These are phyloP conservation scores for Prionailurus bengalensis DNA, from an alignment of 2,113 vertebrate species.

Conservation along the genomic window DNA sequence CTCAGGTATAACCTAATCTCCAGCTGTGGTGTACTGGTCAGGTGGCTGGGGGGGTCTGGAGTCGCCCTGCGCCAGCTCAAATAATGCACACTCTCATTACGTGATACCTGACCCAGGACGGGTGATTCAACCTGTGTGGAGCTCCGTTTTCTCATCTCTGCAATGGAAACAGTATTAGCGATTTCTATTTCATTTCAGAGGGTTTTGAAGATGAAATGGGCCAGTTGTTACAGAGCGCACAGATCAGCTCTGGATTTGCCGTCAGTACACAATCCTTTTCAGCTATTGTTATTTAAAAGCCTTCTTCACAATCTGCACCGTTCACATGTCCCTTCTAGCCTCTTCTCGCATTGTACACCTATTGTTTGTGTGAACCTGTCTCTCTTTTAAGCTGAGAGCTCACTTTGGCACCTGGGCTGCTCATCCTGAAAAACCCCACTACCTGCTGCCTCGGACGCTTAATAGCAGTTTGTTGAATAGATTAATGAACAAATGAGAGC, in stretches of 20 bases:
- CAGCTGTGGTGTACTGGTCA: not conserved
- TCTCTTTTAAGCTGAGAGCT: not conserved
- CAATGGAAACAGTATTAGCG: not conserved
- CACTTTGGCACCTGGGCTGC: not conserved
- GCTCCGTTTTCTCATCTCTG: not conserved
- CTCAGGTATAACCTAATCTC: not conserved
- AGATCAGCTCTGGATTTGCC: not conserved
- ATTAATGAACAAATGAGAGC: not conserved
- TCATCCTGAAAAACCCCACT: not conserved
- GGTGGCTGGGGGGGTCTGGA: not conserved
- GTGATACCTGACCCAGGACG: not conserved
- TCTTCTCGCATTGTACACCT: not conserved
- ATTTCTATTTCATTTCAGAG: not conserved
- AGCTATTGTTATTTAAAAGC: not conserved
- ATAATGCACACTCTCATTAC: not conserved
- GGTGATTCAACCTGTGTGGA: not conserved
- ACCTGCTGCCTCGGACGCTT: not conserved
- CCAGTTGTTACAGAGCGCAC: not conserved
- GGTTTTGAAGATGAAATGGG: not conserved
- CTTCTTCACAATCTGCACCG: not conserved
- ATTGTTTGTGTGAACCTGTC: not conserved
- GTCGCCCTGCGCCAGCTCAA: not conserved
- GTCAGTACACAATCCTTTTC: not conserved
- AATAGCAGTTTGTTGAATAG: not conserved
- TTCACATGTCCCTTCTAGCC: fast-evolving